Percentiles rank a stretch among this genome's conserved stretches.
These are phyloP conservation scores for Chelon labrosus DNA, from an alignment of 2,797 vertebrate species.

Conservation along the genomic window DNA sequence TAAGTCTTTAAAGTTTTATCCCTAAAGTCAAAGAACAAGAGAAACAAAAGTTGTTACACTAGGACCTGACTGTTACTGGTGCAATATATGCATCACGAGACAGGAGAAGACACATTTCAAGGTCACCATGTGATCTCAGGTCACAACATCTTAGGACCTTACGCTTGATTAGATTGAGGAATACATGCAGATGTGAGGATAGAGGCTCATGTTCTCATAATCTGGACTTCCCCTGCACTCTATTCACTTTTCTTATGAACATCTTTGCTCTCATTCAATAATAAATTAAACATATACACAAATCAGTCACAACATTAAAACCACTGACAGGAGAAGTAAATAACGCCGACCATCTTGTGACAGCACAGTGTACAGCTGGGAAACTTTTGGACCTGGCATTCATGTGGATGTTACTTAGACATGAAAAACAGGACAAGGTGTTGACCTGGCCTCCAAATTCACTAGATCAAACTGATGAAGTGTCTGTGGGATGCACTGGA, in stretches of 20 bases:
- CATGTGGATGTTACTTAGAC: no score
- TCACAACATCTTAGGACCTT: slow-evolving; percentile 13
- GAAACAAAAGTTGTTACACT: slow-evolving; percentile 10
- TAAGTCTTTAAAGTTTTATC: background rate
- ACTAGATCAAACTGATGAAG: no score
- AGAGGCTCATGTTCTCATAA: background rate
- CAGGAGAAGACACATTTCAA: slow-evolving; percentile 15
- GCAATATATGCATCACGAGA: slow-evolving; percentile 48
- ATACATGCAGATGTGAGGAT: background rate
- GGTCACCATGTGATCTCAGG: slow-evolving; percentile 42
- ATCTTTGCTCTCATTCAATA: slow-evolving; percentile 7
- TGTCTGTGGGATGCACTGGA: no score
- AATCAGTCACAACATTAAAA: background rate
- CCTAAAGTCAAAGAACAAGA: background rate
- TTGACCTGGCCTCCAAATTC: no score
- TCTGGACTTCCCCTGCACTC: background rate
- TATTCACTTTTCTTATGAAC: background rate
- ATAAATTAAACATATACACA: background rate
- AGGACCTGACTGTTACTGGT: slow-evolving; percentile 10
- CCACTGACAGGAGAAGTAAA: no score
- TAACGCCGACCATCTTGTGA: no score
- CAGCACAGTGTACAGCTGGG: no score
- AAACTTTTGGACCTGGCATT: no score
- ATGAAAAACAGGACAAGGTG: no score
- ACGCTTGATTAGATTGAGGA: background rate